phyloP scores from a whole-genome alignment of 1,140 invertebrate species.

The Ganaspis sp. region DNA sequence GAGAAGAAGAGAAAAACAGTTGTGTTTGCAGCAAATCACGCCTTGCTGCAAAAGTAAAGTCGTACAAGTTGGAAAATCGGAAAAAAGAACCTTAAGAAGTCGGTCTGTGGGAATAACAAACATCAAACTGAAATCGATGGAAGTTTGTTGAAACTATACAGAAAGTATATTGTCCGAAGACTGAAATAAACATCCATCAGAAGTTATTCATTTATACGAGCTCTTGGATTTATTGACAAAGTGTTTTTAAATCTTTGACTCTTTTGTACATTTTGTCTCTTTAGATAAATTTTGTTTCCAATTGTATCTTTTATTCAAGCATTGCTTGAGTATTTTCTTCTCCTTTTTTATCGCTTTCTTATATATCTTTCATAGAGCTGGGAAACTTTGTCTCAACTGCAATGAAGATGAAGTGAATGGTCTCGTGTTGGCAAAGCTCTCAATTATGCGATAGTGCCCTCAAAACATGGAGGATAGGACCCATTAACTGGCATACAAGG shows the following conservation, averaged over 20 bases:
- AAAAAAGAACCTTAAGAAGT: background rate
- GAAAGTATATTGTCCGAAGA: background rate
- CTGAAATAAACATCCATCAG: background rate
- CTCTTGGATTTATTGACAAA: background rate
- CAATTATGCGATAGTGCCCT: constrained; percentile 15
- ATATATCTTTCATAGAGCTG: background rate
- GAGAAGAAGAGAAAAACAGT: background rate
- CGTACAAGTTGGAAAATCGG: background rate
- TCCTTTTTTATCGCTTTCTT: background rate
- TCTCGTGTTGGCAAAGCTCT: background rate
- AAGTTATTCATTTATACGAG: background rate
- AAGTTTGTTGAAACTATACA: background rate
- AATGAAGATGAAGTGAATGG: background rate
- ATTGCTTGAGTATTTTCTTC: background rate
- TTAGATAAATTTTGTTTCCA: background rate
- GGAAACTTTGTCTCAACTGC: background rate
- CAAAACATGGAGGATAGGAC: constrained; percentile 30
- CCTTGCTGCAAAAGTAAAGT: constrained; percentile 1
- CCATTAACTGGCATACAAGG: constrained; percentile 24
- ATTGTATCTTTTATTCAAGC: too few species aligned
- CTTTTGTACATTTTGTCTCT: background rate
- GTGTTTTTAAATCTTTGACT: background rate
- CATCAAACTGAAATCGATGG: background rate
- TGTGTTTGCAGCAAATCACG: background rate
- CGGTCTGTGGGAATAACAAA: background rate